Base-by-base conservation (phyloP, 2,888 invertebrate genomes). In the Ectobius pallidus region DNA sequence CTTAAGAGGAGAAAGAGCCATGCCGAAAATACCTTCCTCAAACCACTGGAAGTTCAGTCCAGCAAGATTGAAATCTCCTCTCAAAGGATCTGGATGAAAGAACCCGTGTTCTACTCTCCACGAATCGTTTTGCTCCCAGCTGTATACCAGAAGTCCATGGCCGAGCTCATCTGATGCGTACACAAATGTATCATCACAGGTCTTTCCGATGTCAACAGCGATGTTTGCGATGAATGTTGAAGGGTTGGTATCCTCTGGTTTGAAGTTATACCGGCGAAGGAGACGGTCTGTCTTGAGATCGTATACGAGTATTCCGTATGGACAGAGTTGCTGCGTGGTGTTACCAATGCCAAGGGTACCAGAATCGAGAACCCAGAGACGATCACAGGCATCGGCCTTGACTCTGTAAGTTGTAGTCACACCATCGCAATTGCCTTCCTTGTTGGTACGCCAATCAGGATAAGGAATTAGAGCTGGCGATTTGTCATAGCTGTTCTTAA, bases 21-120 rank as follows among this genome's bases (percentile, higher is more conserved):
- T 89, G 1, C 94, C 94, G 77, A 94, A 94, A 74, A 93, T 90
- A 16, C 92, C 93, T 83, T 93, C 94, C 77, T 90, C 89, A 27
- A 89, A 89, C 94, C 94, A 95, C 81, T 94, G 93, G 87, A 93
- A 94, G 81, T 93, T 93, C 14, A 94, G 83, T 0, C 93, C 93
- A 4, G 71, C 76, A 25, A 93, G 89, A 79, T 91, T 92, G 81
- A 90, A 93, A 79, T 93, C 92, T 6, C 93, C 92, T 18, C 88
- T 86, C 3, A 94, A 83, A 0, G 94, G 94, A 81, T 94, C 94
- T 0, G 94, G 93, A 85, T 91, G 87, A 84, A 94, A 94, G 81
- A 86, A 94, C 76, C 91, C 90, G 80, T 94, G 94, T 14, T 85
- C 42, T 22, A 75, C 73, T 76, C 94, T 87, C 94, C 94, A 94